These are phyloP conservation scores for Nasua narica DNA, from an alignment of 2,797 vertebrate species.

Conservation along the genomic window DNA sequence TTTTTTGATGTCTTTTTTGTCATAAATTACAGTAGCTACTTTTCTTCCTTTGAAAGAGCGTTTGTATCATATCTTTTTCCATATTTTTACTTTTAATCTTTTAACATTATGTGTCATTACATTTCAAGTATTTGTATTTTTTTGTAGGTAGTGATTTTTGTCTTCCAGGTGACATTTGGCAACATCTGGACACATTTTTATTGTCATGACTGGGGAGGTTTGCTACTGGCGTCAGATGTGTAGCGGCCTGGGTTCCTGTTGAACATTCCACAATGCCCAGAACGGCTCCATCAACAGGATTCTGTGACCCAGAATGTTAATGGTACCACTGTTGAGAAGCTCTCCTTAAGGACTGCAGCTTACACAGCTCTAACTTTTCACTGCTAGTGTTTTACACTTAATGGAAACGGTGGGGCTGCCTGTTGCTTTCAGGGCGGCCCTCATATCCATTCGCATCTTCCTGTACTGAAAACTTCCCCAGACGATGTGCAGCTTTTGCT, in stretches of 20 bases:
- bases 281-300: background rate
- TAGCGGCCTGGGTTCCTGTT: background rate
- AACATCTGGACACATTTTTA: background rate
- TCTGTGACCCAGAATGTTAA: background rate
- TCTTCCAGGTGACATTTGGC: background rate
- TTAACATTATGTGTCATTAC: background rate
- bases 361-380: background rate
- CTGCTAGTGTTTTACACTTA: background rate
- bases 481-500: background rate
- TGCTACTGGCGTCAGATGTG: background rate
- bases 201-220: background rate
- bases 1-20: background rate
- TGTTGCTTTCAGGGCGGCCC: fast-evolving
- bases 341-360: background rate
- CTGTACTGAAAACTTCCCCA: background rate
- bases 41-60: background rate
- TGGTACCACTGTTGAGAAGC: background rate
- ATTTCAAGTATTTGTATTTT: background rate
- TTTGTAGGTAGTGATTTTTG: background rate
- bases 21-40: background rate
- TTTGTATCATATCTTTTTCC: background rate
- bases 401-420: no score
- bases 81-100: background rate
- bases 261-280: background rate
- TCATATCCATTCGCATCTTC: background rate